Evolutionary conservation across 2,113 vertebrate species (phyloP), one percentile per base, ranked within the genome.

Genomic region (Motacilla tschutschensis): DNA sequence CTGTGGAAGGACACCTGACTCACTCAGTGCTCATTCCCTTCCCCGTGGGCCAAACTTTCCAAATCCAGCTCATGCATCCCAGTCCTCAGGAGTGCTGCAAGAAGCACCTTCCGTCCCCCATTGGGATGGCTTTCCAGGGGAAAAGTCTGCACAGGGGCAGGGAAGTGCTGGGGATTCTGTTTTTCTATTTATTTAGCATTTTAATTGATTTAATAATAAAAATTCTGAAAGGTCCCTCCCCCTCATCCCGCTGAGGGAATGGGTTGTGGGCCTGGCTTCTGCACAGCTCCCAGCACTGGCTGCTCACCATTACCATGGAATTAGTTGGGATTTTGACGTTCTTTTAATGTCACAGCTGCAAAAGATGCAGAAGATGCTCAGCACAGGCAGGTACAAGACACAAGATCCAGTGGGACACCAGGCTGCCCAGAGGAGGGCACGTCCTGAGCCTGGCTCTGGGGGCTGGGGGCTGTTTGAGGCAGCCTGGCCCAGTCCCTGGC

Each of bases 41-140:
- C 50, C 91, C 85, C 3, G 0, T 24, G 38, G 87, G 77, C n/a
- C 67, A 89, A 44, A n/a, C n/a, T 89, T 83, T 67, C 77, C 43
- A 11, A 24, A 31, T 13, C 2, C 44, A 70, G 10, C 41, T 63
- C 8, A 1, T 1, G 10, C 16, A 53, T 26, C 17, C 60, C 6
- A 2, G 22, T 4, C 31, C 54, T 33, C 41, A 57, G 58, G 51
- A 82, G 26, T 12, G 3, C 58, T 48, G 38, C 72, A 76, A 58
- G 48, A 63, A 24, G 14, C 2, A 3, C 36, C 36, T 73, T 13
- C 47, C 5, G 2, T 26, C 7, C 1, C 41, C 36, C 7, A 0
- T 1, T 1, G 0, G 41, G 12, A 4, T 44, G 25, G 29, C 8
- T 44, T 63, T 10, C n/a, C 0, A 0, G 14, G 26, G 33, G 1